Base-by-base conservation (phyloP, 1,140 invertebrate genomes). In the Lasioglossum baleicum region DNA sequence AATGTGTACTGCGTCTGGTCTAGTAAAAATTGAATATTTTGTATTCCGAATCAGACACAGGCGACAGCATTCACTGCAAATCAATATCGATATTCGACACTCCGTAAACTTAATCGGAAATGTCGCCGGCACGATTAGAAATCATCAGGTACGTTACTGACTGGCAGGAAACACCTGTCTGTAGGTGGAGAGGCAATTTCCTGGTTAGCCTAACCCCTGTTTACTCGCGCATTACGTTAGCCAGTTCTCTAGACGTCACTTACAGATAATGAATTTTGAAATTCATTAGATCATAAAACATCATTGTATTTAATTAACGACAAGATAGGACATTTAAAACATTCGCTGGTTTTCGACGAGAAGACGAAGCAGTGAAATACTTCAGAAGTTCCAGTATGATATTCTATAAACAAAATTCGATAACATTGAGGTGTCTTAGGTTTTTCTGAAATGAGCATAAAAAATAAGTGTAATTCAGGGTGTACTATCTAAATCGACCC, bases 131-230 rank as follows among this genome's bases (percentile, higher is more conserved):
- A 67, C 80, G 83, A 87, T 88, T 88, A 88, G 83, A 71, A 85
- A 88, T 88, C 81, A 81, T 64, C 75, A 60, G 78, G 82, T 76
- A 86, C 63, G 74, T 81, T 81, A 70, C 60, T 80, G 66, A 76
- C 66, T 73, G 70, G 65, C 68, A 77, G 85, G 84, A 87, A 87
- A 83, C 84, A 82, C 81, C 83, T 85, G 83, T 88, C 85, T 84
- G 77, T 71, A 78, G 81, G 64, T 76, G 64, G 80, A 88, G 82
- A 87, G 79, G 86, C 83, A 89, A 89, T 89, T 88, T 89, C 84
- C 86, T 82, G 85, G 82, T 82, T 83, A 83, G 79, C 78, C 82
- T 78, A 63, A 84, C 65, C 64, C 53, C 70, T 65, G 75, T 82
- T 79, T 83, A 83, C 72, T 68, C 26, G 48, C 40, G 70, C 56